Conservation (phyloP, 1,140 invertebrate species). For the Zaprionus inermis region DNA sequence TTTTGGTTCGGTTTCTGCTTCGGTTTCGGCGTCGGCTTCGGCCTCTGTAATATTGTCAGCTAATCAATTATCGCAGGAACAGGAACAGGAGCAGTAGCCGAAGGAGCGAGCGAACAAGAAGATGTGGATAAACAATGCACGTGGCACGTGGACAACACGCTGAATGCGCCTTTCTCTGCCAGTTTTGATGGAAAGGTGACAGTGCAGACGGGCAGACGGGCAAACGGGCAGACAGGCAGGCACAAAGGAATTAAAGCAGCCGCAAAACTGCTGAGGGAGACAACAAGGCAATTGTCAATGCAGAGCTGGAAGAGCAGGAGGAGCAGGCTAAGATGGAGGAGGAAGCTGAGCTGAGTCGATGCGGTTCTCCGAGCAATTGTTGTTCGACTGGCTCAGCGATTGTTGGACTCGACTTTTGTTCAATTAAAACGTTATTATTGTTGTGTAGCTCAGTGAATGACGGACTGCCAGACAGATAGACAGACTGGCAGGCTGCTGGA, state of each 20-base stretch:
- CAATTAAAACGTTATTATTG: constrained; percentile 82
- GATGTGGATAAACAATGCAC: constrained; percentile 57
- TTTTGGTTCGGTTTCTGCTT: constrained; percentile 27
- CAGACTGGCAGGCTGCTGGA: no score
- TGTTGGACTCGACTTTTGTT: constrained; percentile 66
- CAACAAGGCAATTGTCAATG: constrained; percentile 25
- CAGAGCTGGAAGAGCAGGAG: background rate
- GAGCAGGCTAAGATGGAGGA: background rate
- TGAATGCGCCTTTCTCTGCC: constrained; percentile 68
- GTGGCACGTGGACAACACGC: constrained; percentile 68
- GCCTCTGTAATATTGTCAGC: constrained; percentile 39
- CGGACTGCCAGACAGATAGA: constrained; percentile 49
- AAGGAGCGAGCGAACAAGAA: constrained; percentile 21
- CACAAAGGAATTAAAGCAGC: constrained; percentile 50
- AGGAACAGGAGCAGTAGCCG: constrained; percentile 42
- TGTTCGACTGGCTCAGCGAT: constrained; percentile 53
- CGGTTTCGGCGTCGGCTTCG: constrained; percentile 30
- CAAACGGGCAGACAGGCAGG: constrained; percentile 26
- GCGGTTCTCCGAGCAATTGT: constrained; percentile 52
- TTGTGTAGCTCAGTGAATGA: constrained; percentile 61
- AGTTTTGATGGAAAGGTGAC: constrained; percentile 77
- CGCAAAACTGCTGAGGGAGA: constrained; percentile 34
- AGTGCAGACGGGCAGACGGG: constrained; percentile 42
- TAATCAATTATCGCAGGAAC: constrained; percentile 70
- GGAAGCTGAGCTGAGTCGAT: no score